A percentile compares a stretch with the other conserved stretches of the same genome.
Conservation (phyloP, 53 echinoderm and acorn worm species). For the Paelopatides confundens region DNA sequence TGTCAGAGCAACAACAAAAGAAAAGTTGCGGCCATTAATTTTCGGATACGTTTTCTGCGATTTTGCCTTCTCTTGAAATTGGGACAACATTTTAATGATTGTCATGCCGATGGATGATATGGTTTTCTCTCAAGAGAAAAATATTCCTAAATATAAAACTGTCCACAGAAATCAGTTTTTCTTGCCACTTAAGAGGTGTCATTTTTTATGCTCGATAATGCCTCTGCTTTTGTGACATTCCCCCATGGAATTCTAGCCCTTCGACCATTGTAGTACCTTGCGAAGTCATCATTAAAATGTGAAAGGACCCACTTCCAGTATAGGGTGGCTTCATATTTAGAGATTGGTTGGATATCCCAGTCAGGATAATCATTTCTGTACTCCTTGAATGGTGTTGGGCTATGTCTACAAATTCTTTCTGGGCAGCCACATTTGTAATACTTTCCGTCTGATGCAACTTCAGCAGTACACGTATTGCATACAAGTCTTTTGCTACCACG, state of each 20-base stretch:
- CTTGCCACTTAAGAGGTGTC: not conserved
- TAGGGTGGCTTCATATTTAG: constrained; percentile 16
- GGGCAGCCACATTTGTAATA: not conserved
- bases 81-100: no score
- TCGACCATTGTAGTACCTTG: not conserved
- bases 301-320: no score
- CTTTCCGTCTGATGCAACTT: not conserved
- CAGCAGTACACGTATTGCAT: not conserved
- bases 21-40: no score
- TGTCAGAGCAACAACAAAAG: no score
- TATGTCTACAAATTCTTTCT: not conserved
- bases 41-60: no score
- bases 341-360: constrained; percentile 18
- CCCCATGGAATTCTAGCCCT: not conserved
- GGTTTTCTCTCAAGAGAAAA: no score
- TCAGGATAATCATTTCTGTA: constrained; percentile 16
- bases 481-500: not conserved
- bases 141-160: no score
- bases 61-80: no score
- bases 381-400: not conserved
- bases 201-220: not conserved
- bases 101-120: no score
- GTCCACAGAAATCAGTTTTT: not conserved
- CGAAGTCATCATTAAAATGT: not conserved
- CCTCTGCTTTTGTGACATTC: not conserved